Conservation (phyloP, 2,113 vertebrate genomes). For the Callospermophilus lateralis region DNA sequence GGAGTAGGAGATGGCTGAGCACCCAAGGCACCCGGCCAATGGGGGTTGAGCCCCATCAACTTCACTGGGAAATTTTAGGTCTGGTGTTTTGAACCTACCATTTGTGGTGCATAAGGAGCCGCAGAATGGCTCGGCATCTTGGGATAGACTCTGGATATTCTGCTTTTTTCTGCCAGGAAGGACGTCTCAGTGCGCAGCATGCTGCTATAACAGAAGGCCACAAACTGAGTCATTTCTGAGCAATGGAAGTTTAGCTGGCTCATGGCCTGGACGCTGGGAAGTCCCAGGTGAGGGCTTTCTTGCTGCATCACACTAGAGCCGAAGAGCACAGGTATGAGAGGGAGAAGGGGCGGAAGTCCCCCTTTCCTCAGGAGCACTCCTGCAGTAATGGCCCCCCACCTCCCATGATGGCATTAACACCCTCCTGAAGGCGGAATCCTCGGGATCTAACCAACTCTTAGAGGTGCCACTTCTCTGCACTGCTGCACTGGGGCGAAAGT, state of each 20-base stretch:
- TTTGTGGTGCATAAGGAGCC: background rate
- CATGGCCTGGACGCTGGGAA: background rate
- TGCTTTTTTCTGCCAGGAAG: background rate
- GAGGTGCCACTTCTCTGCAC: background rate
- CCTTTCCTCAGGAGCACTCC: background rate
- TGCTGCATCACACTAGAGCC: too few species aligned
- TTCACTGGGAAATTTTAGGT: background rate
- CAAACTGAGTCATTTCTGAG: background rate
- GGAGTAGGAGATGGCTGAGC: background rate
- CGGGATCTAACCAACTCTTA: background rate
- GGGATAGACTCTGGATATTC: background rate
- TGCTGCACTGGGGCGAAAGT: background rate
- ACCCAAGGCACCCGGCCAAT: background rate
- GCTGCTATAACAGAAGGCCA: background rate
- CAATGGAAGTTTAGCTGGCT: background rate
- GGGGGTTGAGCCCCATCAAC: too few species aligned
- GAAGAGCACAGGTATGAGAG: too few species aligned
- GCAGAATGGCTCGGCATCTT: background rate
- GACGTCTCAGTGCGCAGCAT: background rate
- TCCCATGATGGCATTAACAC: background rate
- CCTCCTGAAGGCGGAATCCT: background rate
- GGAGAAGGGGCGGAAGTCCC: too few species aligned
- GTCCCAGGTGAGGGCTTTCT: background rate
- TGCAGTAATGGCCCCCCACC: background rate
- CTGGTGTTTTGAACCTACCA: background rate